phyloP scores from a whole-genome alignment of 1,140 invertebrate species.

The Drosophila willistoni region DNA sequence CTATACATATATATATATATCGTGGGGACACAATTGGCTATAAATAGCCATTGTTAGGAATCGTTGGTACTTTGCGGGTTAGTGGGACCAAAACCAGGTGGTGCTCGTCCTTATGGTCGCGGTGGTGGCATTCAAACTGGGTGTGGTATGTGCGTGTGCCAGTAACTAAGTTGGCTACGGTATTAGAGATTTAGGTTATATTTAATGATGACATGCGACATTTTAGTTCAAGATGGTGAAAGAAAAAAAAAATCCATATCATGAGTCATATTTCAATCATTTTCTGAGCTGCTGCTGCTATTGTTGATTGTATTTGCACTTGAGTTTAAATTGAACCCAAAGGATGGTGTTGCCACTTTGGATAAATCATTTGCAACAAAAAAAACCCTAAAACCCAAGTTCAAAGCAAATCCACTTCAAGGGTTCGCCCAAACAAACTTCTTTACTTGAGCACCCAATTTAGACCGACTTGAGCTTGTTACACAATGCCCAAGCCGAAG shows the following conservation, averaged over 20 bases:
- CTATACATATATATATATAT: neutral
- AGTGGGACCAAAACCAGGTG: slow-evolving; percentile 24
- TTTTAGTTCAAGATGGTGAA: slow-evolving; percentile 52
- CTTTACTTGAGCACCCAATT: slow-evolving; percentile 64
- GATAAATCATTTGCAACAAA: slow-evolving; percentile 28
- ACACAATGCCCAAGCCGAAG: slow-evolving; percentile 58
- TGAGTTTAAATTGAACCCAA: slow-evolving; percentile 37
- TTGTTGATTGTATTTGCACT: slow-evolving; percentile 30
- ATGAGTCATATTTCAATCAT: slow-evolving; percentile 55
- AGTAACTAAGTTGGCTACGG: slow-evolving; percentile 46
- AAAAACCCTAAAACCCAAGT: slow-evolving; percentile 36
- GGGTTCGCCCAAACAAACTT: slow-evolving; percentile 42
- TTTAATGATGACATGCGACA: slow-evolving; percentile 80
- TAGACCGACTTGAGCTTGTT: slow-evolving; percentile 58
- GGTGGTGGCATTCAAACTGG: slow-evolving; percentile 30
- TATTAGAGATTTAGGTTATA: slow-evolving; percentile 78
- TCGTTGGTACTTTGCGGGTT: neutral
- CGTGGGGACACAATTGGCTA: slow-evolving; percentile 36
- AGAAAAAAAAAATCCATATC: slow-evolving; percentile 66
- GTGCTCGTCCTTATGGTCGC: neutral
- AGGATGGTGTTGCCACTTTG: slow-evolving; percentile 44
- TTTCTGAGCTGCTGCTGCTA: slow-evolving; percentile 40
- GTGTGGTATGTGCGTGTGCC: slow-evolving; percentile 71
- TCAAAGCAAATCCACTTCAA: slow-evolving; percentile 71
- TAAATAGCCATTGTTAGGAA: slow-evolving; percentile 42